phyloP scores from a whole-genome alignment of 2,113 vertebrate species.

The Rhinogobius similis region DNA sequence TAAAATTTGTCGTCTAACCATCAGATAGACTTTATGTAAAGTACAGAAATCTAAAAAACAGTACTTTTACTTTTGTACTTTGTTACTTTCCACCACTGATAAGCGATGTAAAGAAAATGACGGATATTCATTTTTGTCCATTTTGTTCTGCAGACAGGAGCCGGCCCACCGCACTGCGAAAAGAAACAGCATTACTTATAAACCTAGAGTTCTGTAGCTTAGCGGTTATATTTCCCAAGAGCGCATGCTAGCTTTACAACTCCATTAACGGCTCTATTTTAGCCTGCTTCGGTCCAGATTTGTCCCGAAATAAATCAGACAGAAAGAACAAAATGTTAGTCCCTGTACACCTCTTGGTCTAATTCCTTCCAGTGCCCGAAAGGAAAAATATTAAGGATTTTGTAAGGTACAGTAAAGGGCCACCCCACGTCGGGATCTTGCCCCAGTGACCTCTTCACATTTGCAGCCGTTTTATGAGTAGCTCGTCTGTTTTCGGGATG shows the following conservation, averaged over 20 bases:
- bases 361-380: constrained; percentile 53
- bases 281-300: constrained; percentile 65
- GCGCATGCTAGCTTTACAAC: constrained; percentile 67
- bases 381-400: constrained; percentile 53
- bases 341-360: constrained; percentile 56
- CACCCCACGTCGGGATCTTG: constrained; percentile 49
- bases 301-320: constrained; percentile 76
- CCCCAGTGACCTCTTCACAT: constrained; percentile 66
- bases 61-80: too few relatives aligned
- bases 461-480: constrained; percentile 45
- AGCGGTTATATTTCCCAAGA: constrained; percentile 70
- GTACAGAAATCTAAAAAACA: too few relatives aligned
- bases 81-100: too few relatives aligned
- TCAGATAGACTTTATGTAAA: too few relatives aligned
- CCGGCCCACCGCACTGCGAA: constrained; percentile 39
- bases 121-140: too few relatives aligned
- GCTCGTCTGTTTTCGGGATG: constrained; percentile 24
- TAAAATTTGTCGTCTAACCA: too few relatives aligned
- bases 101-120: too few relatives aligned
- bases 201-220: constrained; percentile 47
- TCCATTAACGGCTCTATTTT: constrained; percentile 74
- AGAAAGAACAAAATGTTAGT: constrained; percentile 58
- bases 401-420: constrained; percentile 33
- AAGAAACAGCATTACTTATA: constrained; percentile 14
- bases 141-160: constrained; percentile 12